Evolutionary conservation across 2,888 invertebrate genomes (phyloP), one percentile per base, ranked within the genome.

Genomic region (Stenotaenia linearis): DNA sequence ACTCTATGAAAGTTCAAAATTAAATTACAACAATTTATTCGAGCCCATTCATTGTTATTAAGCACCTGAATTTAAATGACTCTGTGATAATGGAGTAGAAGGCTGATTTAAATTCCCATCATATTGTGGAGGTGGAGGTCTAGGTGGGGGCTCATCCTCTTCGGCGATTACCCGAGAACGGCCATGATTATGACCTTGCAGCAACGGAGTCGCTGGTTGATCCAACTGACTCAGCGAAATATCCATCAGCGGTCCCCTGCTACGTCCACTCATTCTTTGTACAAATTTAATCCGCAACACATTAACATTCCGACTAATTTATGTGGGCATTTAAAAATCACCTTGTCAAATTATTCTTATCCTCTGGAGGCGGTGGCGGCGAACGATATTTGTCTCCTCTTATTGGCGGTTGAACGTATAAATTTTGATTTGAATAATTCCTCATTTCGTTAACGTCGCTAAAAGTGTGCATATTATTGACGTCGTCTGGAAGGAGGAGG

Each of bases 391-490:
- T 78, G 23, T 83, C 82, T 37, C 83, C 83, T 81, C 92, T 88
- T 4, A 95, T 95, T 0, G 96, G 96, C 2, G 95, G 95, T 84
- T 96, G 95, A 61, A 96, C 96, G 86, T 96, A 96, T 78, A 96
- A 87, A 87, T 96, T 96, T 87, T 96, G 96, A 79, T 95, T 94
- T 79, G 94, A 93, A 86, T 95, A 95, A 9, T 82, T 80, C 25
- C 84, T 37, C 18, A 81, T 75, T 21, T 82, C 80, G 18, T 81
- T 61, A 56, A 82, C 80, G 77, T 83, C 83, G 35, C 80, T 78
- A 69, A 80, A 81, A 78, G 56, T 80, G n/a, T 80, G 78, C 40
- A 80, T 77, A 10, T 80, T 74, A 2, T 37, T 75, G 18, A 75
- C 28, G 0, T 78, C 78, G 18, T 35, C 79, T 79, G 79, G 2